Percentiles rank a stretch among this genome's conserved stretches.
These are phyloP conservation scores for Carcina quercana DNA, from an alignment of 2,888 invertebrate species.

Conservation along the genomic window DNA sequence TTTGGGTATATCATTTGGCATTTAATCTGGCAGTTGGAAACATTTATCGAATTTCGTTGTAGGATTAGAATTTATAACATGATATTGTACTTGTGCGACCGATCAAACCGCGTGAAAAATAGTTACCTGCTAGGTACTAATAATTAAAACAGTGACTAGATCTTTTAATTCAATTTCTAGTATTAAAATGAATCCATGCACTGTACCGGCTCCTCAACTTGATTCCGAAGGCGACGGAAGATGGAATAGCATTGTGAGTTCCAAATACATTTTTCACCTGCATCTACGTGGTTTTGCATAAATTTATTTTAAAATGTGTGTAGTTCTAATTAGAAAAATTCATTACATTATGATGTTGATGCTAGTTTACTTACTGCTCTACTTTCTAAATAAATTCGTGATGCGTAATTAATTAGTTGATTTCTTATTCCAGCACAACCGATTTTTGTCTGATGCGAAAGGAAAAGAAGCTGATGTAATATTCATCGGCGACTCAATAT, in stretches of 20 bases:
- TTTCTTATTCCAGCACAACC: constrained; percentile 81
- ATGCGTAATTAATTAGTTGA: background rate
- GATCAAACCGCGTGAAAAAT: background rate
- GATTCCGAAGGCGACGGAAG: constrained; percentile 90
- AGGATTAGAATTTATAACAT: too few species aligned
- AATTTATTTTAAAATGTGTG: constrained; percentile 2
- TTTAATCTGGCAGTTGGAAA: too few species aligned
- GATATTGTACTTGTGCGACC: too few species aligned
- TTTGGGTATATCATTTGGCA: too few species aligned
- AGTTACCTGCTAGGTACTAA: background rate
- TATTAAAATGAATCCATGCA: constrained; percentile 86
- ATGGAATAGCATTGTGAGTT: constrained; percentile 84
- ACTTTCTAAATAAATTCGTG: background rate
- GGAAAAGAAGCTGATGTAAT: constrained; percentile 95
- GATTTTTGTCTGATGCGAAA: constrained; percentile 88
- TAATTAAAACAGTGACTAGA: background rate
- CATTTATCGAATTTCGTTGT: too few species aligned
- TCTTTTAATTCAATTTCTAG: too few species aligned
- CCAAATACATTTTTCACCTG: constrained; percentile 7
- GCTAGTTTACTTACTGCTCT: background rate
- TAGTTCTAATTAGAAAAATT: too few species aligned
- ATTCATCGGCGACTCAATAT: constrained; percentile 91
- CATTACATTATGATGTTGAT: too few species aligned
- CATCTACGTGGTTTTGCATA: constrained; percentile 17
- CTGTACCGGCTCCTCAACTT: constrained; percentile 79